phyloP scores from a whole-genome alignment of 2,797 vertebrate genomes.

The Erpetoichthys calabaricus region DNA sequence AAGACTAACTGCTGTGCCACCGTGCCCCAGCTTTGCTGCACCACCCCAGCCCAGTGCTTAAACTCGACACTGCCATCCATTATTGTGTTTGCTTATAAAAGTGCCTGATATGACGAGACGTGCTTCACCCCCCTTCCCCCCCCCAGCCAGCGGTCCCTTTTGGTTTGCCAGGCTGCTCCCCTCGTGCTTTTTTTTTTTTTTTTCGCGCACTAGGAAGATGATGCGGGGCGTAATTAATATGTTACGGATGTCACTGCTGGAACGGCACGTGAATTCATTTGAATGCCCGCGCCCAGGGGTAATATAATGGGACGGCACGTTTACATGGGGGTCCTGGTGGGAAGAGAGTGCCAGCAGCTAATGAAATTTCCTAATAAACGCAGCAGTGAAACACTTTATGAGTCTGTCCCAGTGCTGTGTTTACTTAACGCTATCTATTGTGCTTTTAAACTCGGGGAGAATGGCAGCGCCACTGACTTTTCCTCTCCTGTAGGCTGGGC shows the following conservation, averaged over 20 bases:
- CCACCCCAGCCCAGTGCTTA: too few relatives aligned
- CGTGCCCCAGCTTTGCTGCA: too few relatives aligned
- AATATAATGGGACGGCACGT: background rate
- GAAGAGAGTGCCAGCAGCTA: background rate
- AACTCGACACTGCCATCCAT: too few relatives aligned
- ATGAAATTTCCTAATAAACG: background rate
- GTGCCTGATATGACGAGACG: too few relatives aligned
- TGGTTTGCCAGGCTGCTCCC: too few relatives aligned
- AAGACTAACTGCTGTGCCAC: too few relatives aligned
- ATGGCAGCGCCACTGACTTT: too few relatives aligned
- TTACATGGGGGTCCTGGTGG: background rate
- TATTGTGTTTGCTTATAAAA: too few relatives aligned
- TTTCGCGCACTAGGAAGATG: background rate
- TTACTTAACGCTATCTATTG: constrained; percentile 47
- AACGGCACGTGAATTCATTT: background rate
- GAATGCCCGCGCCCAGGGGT: background rate
- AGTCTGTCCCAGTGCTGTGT: constrained; percentile 23
- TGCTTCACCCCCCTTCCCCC: too few relatives aligned
- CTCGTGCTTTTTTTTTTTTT: too few relatives aligned
- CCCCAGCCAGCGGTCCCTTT: too few relatives aligned
- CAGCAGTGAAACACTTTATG: constrained; percentile 6
- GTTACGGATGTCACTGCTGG: background rate
- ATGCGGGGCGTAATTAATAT: constrained; percentile 3
- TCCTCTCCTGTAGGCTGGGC: too few relatives aligned
- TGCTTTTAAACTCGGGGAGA: constrained; percentile 25